Percentiles rank a stretch among this genome's conserved stretches.
Evolutionary conservation across 2,113 vertebrate genomes (phyloP).

Genomic region (Uria aalge): DNA sequence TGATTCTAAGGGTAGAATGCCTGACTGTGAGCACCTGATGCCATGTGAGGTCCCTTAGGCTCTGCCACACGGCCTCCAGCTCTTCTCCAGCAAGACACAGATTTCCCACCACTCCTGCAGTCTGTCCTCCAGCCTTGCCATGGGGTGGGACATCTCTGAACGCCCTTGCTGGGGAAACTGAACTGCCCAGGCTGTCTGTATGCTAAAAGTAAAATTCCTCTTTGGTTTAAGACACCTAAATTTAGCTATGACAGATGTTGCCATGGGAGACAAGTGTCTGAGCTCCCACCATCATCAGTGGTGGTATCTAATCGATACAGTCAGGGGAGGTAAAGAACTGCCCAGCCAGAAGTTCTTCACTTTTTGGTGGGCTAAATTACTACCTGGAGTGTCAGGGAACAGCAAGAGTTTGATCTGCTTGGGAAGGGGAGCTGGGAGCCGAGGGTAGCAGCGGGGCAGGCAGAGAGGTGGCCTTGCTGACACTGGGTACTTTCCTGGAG

Average conservation of each 20-base stretch:
- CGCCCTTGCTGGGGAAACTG: fast-evolving
- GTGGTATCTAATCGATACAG: background rate
- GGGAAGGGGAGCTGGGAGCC: background rate
- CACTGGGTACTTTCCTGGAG: background rate
- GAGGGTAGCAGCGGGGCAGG: background rate
- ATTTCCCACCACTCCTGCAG: background rate
- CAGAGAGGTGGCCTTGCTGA: background rate
- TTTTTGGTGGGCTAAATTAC: background rate
- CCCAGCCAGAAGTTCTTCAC: background rate
- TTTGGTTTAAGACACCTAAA: background rate
- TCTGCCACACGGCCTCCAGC: background rate
- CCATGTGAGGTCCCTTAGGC: background rate
- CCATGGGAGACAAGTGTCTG: background rate
- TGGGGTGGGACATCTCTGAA: background rate
- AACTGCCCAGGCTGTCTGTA: background rate
- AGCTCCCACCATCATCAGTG: background rate
- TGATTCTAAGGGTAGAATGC: background rate
- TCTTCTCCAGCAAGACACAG: background rate
- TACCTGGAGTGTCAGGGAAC: background rate
- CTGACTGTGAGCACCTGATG: background rate
- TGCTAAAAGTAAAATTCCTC: background rate
- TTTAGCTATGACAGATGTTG: slow-evolving; percentile 38
- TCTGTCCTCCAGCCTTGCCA: background rate
- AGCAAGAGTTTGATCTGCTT: background rate
- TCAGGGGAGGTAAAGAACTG: background rate